phyloP scores from a whole-genome alignment of 2,888 invertebrate species.

The Notocelia uddmanniana region DNA sequence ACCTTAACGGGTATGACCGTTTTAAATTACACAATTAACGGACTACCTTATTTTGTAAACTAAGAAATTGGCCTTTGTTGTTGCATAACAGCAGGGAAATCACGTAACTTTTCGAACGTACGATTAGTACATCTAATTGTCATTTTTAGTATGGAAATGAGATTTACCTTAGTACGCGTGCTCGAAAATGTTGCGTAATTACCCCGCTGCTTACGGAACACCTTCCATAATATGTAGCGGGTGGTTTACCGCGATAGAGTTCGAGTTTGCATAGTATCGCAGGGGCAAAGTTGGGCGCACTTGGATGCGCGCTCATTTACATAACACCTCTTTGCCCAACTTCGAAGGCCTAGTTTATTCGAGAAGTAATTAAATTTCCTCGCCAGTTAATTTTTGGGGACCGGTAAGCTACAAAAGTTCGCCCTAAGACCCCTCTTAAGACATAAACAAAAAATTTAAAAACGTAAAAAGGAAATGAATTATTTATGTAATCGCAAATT shows the following conservation, averaged over 20 bases:
- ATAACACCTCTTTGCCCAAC: constrained; percentile 60
- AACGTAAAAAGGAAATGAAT: too few relatives aligned
- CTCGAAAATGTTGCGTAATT: too few relatives aligned
- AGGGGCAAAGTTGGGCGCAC: constrained; percentile 49
- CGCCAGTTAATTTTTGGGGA: constrained; percentile 12
- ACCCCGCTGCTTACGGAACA: not conserved
- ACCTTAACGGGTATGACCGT: too few relatives aligned
- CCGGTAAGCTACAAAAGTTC: not conserved
- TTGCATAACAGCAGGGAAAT: constrained; percentile 28
- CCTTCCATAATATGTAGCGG: constrained; percentile 18
- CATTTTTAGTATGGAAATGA: too few relatives aligned
- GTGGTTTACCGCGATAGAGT: constrained; percentile 29
- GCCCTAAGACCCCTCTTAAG: too few relatives aligned
- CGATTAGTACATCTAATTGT: too few relatives aligned
- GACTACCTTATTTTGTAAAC: constrained; percentile 9
- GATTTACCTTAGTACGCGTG: too few relatives aligned
- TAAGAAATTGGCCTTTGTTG: constrained; percentile 35
- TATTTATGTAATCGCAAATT: too few relatives aligned
- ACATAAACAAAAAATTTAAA: too few relatives aligned
- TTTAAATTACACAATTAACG: not conserved
- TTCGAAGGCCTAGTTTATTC: constrained; percentile 45
- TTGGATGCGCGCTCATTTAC: constrained; percentile 66
- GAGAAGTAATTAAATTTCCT: constrained; percentile 41
- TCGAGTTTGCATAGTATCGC: constrained; percentile 44
- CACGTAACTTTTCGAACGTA: too few relatives aligned